Base-by-base conservation (phyloP, 2,797 vertebrate species). In the Hafferia zeledoni region DNA sequence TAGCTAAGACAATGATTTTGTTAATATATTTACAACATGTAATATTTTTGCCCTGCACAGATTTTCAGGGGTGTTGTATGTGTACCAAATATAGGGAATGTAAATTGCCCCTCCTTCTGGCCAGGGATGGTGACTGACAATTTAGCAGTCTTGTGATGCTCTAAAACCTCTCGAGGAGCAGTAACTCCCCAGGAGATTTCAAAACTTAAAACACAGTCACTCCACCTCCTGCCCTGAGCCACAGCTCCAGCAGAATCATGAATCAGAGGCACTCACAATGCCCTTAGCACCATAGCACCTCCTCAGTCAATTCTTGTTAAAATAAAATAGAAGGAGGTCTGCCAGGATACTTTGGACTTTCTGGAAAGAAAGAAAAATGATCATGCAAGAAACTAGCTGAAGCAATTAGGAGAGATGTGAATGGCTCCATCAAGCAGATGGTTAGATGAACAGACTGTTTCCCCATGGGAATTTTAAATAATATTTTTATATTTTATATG, bases 401-500 rank as follows among this genome's bases (percentile, higher is more conserved):
- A 95, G 43, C 69, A 94, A 80, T 94, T 88, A 94, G 44, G 91
- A 86, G 52, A 95, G 70, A 19, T 87, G 67, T 55, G 87, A 83
- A 57, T 59, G 55, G 56, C 60, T 64, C 82, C 79, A 93, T 83
- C 75, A 92, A 87, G 64, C 82, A 94, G 69, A 88, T 0, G 1
- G 46, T 33, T 89, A 93, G 78, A 56, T 33, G 89, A 97, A 94
- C 65, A 93, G 53, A 91, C 50, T 87, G 55, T 95, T 96, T 97
- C 78, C 90, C 64, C 64, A 33, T 74, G 96, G 83, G 90, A 65
- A 95, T 90, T 93, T 94, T 91, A 94, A 97, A 94, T 77, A 81
- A 80, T 90, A 88, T 95, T 97, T 97, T 97, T 95, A 93, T 96
- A 83, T 97, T 96, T 93, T 79, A 88, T 94, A 77, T 79, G 64